Evolutionary conservation across 2,797 vertebrate species (phyloP).

Genomic region (Myiotriccus ornatus): DNA sequence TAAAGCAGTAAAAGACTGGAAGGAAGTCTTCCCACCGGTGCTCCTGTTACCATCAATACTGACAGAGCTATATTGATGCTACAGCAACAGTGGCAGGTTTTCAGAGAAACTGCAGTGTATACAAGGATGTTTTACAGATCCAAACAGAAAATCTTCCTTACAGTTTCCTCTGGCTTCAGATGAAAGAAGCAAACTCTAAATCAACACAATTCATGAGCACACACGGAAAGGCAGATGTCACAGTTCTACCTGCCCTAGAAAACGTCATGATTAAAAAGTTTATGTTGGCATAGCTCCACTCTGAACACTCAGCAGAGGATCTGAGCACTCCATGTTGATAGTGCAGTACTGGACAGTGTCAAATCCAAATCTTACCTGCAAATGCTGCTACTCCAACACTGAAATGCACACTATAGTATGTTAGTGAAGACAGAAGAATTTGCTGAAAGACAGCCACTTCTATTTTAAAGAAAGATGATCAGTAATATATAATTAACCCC

Average conservation of each 20-base stretch:
- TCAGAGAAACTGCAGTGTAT: neutral
- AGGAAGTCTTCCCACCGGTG: neutral
- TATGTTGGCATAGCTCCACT: neutral
- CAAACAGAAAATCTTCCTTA: conserved; percentile 32
- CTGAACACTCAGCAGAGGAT: neutral
- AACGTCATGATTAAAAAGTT: neutral
- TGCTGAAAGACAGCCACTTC: neutral
- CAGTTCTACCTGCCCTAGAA: neutral
- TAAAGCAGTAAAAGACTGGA: neutral
- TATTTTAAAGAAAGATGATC: neutral
- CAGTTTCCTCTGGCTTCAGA: conserved; percentile 19
- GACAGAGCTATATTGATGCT: neutral
- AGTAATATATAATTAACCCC: neutral
- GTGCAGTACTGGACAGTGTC: neutral
- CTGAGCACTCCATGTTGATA: neutral
- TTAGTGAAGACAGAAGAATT: neutral
- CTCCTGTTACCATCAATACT: neutral
- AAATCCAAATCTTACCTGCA: neutral
- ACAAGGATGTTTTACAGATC: conserved; percentile 20
- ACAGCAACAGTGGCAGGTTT: conserved; percentile 27
- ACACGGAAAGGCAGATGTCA: neutral
- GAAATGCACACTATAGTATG: rapidly evolving
- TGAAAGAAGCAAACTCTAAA: conserved; percentile 4
- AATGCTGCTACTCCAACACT: neutral
- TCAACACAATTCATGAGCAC: neutral